Evolutionary conservation across 2,113 vertebrate genomes (phyloP), one percentile per base, ranked within the genome.

Genomic region (Salvelinus sp.): DNA sequence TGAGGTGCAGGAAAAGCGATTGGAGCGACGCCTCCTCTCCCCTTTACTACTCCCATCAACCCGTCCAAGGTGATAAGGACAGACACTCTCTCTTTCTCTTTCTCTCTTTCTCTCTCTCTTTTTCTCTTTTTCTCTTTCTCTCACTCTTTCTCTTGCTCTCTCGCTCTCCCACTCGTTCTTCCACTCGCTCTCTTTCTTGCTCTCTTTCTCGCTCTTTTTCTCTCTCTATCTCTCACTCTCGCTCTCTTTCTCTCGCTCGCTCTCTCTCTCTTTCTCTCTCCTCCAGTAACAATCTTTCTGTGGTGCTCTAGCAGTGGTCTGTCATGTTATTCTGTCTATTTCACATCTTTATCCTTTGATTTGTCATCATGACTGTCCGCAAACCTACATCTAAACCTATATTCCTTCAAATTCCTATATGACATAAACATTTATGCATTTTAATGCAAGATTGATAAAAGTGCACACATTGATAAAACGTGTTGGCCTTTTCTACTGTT

Each of bases 61-160:
- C 60, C 28, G 33, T 65, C 68, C 64, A 63, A 70, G 38, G 84
- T 79, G 83, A 76, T 71, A 48, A 72, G 79, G 44, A 70, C 80
- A 80, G 73, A 30, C 69, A 54, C 6, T 66, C 47, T 73, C 67
- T 77, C 14, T 50, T 33, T 79, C 12, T 70, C 12, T 27, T 12
- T n/a, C 63, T 22, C 38, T 33, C 1, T 25, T 30, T 28, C 5
- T 27, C 10, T 6, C n/a, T 13, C 10, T 27, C 16, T 67, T 14
- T 10, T 14, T 13, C 63, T 18, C 28, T 25, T 4, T 65, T 14
- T 13, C 63, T 18, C 28, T 25, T 4, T 65, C 27, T 25, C 25
- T 65, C 12, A 12, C 27, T 28, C 10, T 65, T 25, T 25, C 27
- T 64, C 13, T 18, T 3, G n/a, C 27, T 2, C 12, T 7, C 10